These are phyloP conservation scores for Pluvialis apricaria DNA, from an alignment of 2,113 vertebrate species.

Conservation along the genomic window DNA sequence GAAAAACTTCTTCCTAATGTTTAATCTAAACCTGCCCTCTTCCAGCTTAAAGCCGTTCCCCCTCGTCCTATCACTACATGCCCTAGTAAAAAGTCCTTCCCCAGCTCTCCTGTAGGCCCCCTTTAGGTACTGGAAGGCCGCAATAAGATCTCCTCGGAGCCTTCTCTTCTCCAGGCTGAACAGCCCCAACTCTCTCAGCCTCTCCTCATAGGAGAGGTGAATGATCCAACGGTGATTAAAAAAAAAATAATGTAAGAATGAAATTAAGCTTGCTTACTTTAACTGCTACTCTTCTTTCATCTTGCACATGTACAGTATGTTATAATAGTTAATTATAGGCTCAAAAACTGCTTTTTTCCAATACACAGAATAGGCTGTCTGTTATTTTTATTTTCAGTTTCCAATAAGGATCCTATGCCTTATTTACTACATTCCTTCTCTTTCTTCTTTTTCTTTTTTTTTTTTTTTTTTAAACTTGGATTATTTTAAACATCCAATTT, in stretches of 20 bases:
- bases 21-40: no score
- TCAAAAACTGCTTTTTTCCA: neutral
- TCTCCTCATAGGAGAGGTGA: no score
- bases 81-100: no score
- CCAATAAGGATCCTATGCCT: neutral
- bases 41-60: no score
- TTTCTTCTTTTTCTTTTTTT: fast-evolving
- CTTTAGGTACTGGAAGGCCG: no score
- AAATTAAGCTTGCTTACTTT: neutral
- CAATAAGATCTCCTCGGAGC: no score
- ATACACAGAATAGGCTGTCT: neutral
- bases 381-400: neutral
- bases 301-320: neutral
- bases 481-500: neutral
- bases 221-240: neutral
- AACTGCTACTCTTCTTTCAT: neutral
- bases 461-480: neutral
- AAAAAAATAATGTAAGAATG: neutral
- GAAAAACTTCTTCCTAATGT: no score
- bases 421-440: neutral
- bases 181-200: no score
- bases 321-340: neutral
- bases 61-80: no score
- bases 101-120: no score
- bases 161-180: no score